Evolutionary conservation across 1,140 invertebrate species (phyloP), one percentile per base, ranked within the genome.

Genomic region (Holcopasites calliopsidis): DNA sequence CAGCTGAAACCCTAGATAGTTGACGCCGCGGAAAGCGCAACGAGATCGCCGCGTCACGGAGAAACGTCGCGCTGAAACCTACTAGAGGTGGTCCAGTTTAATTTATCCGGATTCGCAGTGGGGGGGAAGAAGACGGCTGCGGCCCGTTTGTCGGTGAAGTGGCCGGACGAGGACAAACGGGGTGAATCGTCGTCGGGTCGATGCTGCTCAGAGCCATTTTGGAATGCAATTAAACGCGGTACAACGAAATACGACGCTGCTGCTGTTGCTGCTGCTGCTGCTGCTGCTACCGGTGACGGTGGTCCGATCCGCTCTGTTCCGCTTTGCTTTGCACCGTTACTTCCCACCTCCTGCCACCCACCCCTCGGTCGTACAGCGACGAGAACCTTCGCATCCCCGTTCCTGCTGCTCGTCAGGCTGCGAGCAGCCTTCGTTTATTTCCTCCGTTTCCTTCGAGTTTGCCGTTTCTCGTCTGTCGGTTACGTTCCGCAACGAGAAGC

Each of bases 141-240:
- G 60, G 23, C 21, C 49, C 33, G 50, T 11, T 73, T 65, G n/a
- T n/a, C n/a, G n/a, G n/a, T n/a, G 47, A 21, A 77, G 62, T 42
- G 68, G 54, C 49, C 69, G 49, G 70, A 82, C 49, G 50, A 83
- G 80, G 65, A 78, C 62, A 62, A 55, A 62, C 65, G 71, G 65
- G 58, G 61, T 62, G n/a, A n/a, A n/a, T n/a, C n/a, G 69, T 75
- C 73, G 73, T 60, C 73, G 72, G 64, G 71, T 58, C 77, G 78
- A 84, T 85, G 82, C 85, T 80, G 83, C 80, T 81, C 84, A 85
- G 80, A 85, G 80, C 84, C 82, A 84, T 84, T 83, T 87, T 86
- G 89, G 89, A 91, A 91, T 91, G 89, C 89, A 91, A 91, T 91
- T 90, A 91, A 89, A 89, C 87, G 84, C 86, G 86, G 86, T 84